These are phyloP conservation scores for Prenolepis imparis DNA, from an alignment of 2,888 invertebrate species.

Conservation along the genomic window DNA sequence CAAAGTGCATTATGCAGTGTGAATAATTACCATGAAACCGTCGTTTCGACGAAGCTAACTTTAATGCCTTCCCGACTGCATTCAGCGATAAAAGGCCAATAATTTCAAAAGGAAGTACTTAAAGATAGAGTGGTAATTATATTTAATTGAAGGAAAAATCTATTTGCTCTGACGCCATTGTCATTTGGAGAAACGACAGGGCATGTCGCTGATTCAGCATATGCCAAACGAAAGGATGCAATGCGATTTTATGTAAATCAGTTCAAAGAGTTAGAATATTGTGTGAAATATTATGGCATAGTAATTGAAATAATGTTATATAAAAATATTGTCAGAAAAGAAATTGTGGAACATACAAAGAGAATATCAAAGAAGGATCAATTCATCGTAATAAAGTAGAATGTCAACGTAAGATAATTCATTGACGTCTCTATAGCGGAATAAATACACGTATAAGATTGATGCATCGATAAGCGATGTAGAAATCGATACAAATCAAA, in stretches of 20 bases:
- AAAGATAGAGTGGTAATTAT: constrained; percentile 13
- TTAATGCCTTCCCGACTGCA: constrained; percentile 21
- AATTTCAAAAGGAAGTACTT: not conserved
- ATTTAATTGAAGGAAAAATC: constrained; percentile 18
- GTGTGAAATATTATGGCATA: constrained; percentile 1
- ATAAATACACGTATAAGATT: constrained; percentile 16
- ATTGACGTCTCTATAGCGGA: constrained; percentile 20
- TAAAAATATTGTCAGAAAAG: not conserved
- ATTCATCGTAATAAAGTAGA: constrained; percentile 16
- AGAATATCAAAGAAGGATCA: not conserved
- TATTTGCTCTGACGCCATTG: constrained; percentile 3
- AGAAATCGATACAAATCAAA: constrained; percentile 16
- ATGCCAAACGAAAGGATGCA: not conserved
- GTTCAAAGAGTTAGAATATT: not conserved
- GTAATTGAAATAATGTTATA: constrained; percentile 12
- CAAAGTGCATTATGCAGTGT: constrained; percentile 2
- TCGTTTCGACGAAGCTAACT: constrained; percentile 8
- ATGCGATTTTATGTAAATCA: not conserved
- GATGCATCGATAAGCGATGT: constrained; percentile 1
- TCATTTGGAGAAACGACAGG: not conserved
- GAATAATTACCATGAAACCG: constrained; percentile 22
- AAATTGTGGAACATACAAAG: not conserved
- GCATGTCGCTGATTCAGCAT: not conserved
- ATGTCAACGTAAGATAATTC: constrained; percentile 5
- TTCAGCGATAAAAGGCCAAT: constrained; percentile 32